Evolutionary conservation across 2,888 invertebrate species (phyloP), one percentile per base, ranked within the genome.

Genomic region (Lepidonotus clava): DNA sequence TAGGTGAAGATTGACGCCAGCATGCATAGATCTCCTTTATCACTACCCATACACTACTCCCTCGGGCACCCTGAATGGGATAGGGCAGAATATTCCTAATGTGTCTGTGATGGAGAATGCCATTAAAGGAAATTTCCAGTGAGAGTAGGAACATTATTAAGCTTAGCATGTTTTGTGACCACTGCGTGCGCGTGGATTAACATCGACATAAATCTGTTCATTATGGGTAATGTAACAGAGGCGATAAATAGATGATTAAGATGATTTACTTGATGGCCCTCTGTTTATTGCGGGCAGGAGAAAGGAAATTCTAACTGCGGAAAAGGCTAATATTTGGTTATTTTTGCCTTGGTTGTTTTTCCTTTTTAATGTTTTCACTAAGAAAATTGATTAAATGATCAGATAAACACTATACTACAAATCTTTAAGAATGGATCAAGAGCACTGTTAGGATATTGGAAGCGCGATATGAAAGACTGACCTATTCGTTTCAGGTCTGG

Each of bases 101-200:
- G 61, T 61, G 61, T 18, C 61, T 11, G 61, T 61, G 61, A 61
- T 61, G 61, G 61, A 61, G 61, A n/a, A 32, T 28, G 61, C 61
- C 61, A 61, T 61, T 61, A 61, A 61, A 61, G 61, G 61, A 61
- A 61, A 61, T 61, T 61, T 61, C 61, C 61, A 11, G 28, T 18
- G 61, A 61, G 61, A 61, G 61, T 61, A 61, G 61, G 61, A 18
- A 61, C n/a, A 24, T 61, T 61, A 61, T 61, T 61, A 61, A 61
- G 61, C 61, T 53, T 18, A 53, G 53, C 53, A 18, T 61, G 61
- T 61, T 61, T 61, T 61, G 61, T 61, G 11, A 32, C 28, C 28
- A 32, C 61, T 61, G 28, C 28, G 61, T 24, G 61, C 28, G 24
- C 61, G 21, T 24, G 61, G 61, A 61, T 61, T 61, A 61, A 32